Percentiles rank a stretch among this genome's conserved stretches.
Evolutionary conservation across 2,113 vertebrate species (phyloP).

Genomic region (Chelonoidis abingdonii): DNA sequence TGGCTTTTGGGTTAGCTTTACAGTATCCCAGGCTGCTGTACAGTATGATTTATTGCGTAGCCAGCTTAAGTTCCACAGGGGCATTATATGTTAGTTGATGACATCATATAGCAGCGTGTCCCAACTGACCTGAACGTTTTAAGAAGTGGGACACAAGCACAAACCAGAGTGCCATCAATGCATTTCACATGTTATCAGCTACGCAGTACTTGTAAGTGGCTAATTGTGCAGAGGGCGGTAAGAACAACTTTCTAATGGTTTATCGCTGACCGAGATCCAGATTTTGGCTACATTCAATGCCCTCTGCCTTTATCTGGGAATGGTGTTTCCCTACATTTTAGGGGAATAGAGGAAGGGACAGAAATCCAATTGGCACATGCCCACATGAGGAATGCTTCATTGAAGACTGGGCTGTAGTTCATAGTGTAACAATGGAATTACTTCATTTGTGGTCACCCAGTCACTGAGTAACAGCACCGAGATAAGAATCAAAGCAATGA

Average conservation of each 20-base stretch:
- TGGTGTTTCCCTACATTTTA: background rate
- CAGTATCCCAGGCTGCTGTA: constrained; percentile 21
- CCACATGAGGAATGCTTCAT: no score
- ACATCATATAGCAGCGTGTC: background rate
- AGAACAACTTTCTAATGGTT: background rate
- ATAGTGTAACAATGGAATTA: background rate
- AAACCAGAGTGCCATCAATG: background rate
- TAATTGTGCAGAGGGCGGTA: rapidly evolving
- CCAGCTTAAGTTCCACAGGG: constrained; percentile 16
- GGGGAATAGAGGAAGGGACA: background rate
- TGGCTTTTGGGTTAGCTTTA: constrained; percentile 16
- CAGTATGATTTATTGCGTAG: constrained; percentile 6
- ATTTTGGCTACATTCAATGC: background rate
- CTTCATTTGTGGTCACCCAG: background rate
- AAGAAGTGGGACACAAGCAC: background rate
- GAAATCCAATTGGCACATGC: background rate
- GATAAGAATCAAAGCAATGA: background rate
- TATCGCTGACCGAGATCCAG: background rate
- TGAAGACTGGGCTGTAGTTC: background rate
- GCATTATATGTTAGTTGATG: background rate
- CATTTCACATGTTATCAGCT: background rate
- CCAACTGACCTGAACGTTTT: background rate
- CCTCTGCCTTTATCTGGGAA: background rate
- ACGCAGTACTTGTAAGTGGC: rapidly evolving
- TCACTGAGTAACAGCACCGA: background rate